Evolutionary conservation across 2,888 invertebrate species (phyloP), one percentile per base, ranked within the genome.

Genomic region (Sinodicranocentrus sp.): DNA sequence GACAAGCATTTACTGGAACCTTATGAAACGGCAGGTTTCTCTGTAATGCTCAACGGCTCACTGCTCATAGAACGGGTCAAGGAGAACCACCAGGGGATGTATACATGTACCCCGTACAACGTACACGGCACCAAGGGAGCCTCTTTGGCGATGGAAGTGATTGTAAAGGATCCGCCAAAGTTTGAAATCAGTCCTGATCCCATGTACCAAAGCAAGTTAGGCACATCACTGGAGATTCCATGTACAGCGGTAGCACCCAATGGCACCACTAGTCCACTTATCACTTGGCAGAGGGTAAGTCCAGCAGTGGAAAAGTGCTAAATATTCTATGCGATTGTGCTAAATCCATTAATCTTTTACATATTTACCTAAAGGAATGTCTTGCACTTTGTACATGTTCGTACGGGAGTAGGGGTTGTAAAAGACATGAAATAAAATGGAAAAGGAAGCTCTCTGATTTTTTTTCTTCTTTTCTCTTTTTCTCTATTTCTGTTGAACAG

Each of bases 41-140:
- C 97, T 87, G 95, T 96, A 87, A 96, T 97, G 95, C 96, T 96
- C 92, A 98, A 98, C 91, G 97, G 97, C 88, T 97, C 97, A 78
- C 92, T 98, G 89, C 93, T 97, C 71, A 97, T 98, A 90, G 97
- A 97, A 33, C 93, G 97, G 89, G 97, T 92, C 79, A 90, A 90
- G 88, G 87, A 88, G 68, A 95, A 95, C 90, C 97, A 98, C 91
- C 96, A 97, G 91, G 98, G 98, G 23, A 93, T 95, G 88, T 98
- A 98, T 91, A 96, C 97, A 73, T 98, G 98, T 91, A 96, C 97
- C 84, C 98, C 98, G 57, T 97, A 97, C 91, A 98, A 98, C 90
- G 95, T 96, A 63, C 96, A 97, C 91, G 98, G 98, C 87, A 97
- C 97, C 23, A 97, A 97, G 89, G 97, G 97, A 26, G 95, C 96